Base-by-base conservation (phyloP, 2,113 vertebrate genomes). In the Neotoma lepida region DNA sequence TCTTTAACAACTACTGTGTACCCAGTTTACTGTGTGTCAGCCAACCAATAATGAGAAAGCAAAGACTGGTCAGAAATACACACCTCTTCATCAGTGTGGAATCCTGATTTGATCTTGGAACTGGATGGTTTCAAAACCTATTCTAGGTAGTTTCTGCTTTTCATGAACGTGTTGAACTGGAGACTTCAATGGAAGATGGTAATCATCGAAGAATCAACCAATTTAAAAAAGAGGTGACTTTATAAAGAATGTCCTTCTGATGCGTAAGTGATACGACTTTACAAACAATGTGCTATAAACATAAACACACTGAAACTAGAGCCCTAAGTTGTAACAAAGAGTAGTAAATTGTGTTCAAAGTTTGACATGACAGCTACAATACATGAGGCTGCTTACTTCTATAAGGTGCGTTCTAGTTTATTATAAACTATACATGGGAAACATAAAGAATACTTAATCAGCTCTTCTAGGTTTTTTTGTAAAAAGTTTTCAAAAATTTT, bases 291-390 rank as follows among this genome's bases (percentile, higher is more conserved):
- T 1, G 4, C 41, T n/a, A 24, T 86, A 74, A 58, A 63, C 51
- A 15, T 85, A 74, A 94, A 87, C 14, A 61, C 30, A 64, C n/a
- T 87, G 44, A 94, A 89, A 85, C 54, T 44, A n/a, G 86, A 87
- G 63, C 12, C 4, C 22, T 26, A 15, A 71, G 14, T 41, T 13
- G 51, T 51, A 51, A 51, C 51, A 14, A 51, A 51, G 51, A 51
- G 51, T 51, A 95, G 30, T 89, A 90, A 88, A 64, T 49, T 73
- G 41, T 35, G 58, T 20, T 86, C 6, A 64, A 58, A 86, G 58
- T 91, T 89, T 49, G 56, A 64, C 10, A 74, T 35, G 91, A 68
- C 58, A 44, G 56, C 66, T 17, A 76, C 41, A 70, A 86, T 30
- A 39, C 6, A 56, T 20, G 56, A 35, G 20, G 46, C 12, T 4